Conservation (phyloP, 2,888 invertebrate species). For the Notodonta ziczac region DNA sequence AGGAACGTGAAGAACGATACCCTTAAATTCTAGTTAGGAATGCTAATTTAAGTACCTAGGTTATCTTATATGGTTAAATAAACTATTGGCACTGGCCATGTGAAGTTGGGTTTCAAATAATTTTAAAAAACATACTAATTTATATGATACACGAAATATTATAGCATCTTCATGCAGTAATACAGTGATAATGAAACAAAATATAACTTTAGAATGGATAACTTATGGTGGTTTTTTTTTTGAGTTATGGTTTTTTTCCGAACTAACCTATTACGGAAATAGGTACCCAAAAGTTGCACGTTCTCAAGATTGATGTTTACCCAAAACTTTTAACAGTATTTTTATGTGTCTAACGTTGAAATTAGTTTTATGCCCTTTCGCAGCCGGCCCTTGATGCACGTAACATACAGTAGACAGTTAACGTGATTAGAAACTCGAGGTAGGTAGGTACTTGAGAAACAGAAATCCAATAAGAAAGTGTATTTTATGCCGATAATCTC, state of each 20-base stretch:
- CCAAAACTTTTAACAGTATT: conserved; percentile 49
- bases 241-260: not conserved
- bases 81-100: not conserved
- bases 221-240: too few relatives aligned
- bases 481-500: conserved; percentile 23
- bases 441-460: conserved; percentile 15
- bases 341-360: conserved; percentile 45
- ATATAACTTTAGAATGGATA: too few relatives aligned
- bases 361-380: conserved; percentile 40
- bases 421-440: conserved; percentile 33
- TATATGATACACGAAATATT: too few relatives aligned
- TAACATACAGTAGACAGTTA: conserved; percentile 15
- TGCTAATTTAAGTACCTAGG: not conserved
- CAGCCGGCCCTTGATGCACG: conserved; percentile 28
- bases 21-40: not conserved
- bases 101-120: not conserved
- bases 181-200: too few relatives aligned
- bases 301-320: conserved; percentile 40
- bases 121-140: too few relatives aligned
- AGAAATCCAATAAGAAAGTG: conserved; percentile 22
- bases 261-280: not conserved
- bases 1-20: not conserved
- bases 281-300: conserved; percentile 29
- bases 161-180: too few relatives aligned
- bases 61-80: not conserved